Evolutionary conservation across 2,797 vertebrate species (phyloP), one percentile per base, ranked within the genome.

Genomic region (Siniperca undulata): DNA sequence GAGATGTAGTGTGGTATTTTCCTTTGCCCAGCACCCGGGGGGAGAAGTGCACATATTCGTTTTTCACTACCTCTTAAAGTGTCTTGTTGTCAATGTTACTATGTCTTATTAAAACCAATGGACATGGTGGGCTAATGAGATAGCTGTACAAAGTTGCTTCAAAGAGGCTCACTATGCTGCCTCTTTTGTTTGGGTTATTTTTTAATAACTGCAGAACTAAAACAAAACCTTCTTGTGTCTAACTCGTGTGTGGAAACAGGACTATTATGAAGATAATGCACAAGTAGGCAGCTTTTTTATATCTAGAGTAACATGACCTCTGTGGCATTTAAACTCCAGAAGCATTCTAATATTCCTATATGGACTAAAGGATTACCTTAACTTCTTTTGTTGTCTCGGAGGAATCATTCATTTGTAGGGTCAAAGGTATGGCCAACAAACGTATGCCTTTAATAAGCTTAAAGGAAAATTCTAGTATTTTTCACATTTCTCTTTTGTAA

Each of bases 1-100:
- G 73, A 90, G 46, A 79, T 80, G 44, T 56, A 48, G 55, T 64
- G 62, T 77, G 59, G 52, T 75, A 80, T 83, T 90, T 92, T 86
- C 36, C 36, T 85, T 74, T 67, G 19, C 56, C 42, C 17, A 3
- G 68, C 70, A 72, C 38, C 81, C 11, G 6, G 55, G 56, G 27
- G 69, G 50, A 70, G 67, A 79, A n/a, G 70, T 58, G 56, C 55
- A 83, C 74, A 38, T 61, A 24, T 84, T 70, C 2, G 0, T 70
- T 86, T 77, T 88, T 78, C 12, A 80, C 66, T 27, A 5, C 27
- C 70, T 81, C 53, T 52, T 77, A 40, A 90, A 86, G 38, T 70
- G 55, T 66, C 55, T 71, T 66, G 60, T 83, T 87, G 61, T 76
- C 71, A 78, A 77, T 84, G 75, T 75, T 78, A 16, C 38, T 50